Evolutionary conservation across 2,113 vertebrate genomes (phyloP).

Genomic region (Sclerurus mexicanus): DNA sequence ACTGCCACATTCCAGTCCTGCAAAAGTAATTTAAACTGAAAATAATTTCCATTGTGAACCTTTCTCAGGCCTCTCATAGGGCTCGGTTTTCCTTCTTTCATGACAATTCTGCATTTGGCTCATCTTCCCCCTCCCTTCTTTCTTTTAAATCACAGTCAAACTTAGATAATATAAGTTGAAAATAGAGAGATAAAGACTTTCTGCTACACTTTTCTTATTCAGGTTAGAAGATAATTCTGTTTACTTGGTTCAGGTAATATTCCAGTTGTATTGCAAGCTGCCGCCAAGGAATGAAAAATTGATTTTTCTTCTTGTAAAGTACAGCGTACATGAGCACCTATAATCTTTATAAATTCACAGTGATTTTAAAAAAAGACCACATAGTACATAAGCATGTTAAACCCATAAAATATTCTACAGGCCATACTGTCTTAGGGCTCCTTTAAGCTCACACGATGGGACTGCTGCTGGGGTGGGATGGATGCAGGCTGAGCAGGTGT

Average conservation of each 20-base stretch:
- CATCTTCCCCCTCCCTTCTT: not conserved
- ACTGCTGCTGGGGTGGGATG: not conserved
- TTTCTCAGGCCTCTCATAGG: not conserved
- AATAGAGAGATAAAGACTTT: conserved; percentile 58
- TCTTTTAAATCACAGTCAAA: conserved; percentile 47
- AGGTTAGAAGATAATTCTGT: conserved; percentile 70
- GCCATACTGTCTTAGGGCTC: not conserved
- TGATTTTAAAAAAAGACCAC: not conserved
- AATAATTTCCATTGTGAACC: conserved; percentile 48
- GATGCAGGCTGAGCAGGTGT: rapidly evolving
- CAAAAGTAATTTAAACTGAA: conserved; percentile 48
- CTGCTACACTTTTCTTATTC: conserved; percentile 42
- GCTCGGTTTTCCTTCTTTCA: not conserved
- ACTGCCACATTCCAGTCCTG: not conserved
- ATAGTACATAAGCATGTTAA: not conserved
- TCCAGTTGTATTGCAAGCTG: conserved; percentile 48
- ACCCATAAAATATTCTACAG: not conserved
- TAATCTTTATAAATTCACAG: conserved; percentile 42
- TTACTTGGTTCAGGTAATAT: conserved; percentile 69
- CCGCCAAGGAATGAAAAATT: conserved; percentile 68
- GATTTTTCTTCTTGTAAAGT: conserved; percentile 62
- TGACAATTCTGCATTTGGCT: conserved; percentile 6
- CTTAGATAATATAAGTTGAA: conserved; percentile 34
- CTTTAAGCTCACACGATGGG: rapidly evolving
- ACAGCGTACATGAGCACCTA: not conserved